Evolutionary conservation across 1,140 invertebrate species (phyloP).

Genomic region (Heterodera schachtii): DNA sequence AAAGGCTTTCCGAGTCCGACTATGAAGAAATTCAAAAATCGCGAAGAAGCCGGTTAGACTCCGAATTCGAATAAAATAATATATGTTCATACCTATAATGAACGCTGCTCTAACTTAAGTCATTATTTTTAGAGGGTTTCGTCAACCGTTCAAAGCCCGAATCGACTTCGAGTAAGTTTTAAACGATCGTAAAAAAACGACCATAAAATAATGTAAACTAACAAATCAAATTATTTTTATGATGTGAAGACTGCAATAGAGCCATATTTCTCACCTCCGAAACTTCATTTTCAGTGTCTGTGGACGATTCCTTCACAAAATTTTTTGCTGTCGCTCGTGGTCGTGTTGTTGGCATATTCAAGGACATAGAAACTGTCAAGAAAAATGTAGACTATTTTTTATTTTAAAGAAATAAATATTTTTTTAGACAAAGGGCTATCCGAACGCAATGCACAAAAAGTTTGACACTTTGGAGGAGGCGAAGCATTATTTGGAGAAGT

Average conservation of each 20-base stretch:
- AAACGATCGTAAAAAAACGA: neutral
- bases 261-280: neutral
- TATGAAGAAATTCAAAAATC: slow-evolving; percentile 43
- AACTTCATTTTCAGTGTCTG: slow-evolving; percentile 28
- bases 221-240: too few relatives aligned
- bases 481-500: slow-evolving; percentile 43
- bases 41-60: slow-evolving; percentile 39
- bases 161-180: slow-evolving; percentile 7
- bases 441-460: slow-evolving; percentile 77
- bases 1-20: slow-evolving; percentile 45
- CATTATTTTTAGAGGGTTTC: slow-evolving; percentile 5
- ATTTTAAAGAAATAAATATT: neutral
- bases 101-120: neutral
- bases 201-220: slow-evolving; percentile 8
- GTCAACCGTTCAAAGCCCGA: slow-evolving; percentile 4
- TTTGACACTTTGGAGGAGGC: slow-evolving; percentile 74
- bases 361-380: slow-evolving; percentile 46
- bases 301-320: slow-evolving; percentile 23
- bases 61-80: too few relatives aligned
- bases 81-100: too few relatives aligned
- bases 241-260: too few relatives aligned
- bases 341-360: slow-evolving; percentile 45
- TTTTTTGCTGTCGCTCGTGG: slow-evolving; percentile 54
- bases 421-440: slow-evolving; percentile 74
- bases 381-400: slow-evolving; percentile 26